These are phyloP conservation scores for Rallus limicola DNA, from an alignment of 2,113 vertebrate species.

Conservation along the genomic window DNA sequence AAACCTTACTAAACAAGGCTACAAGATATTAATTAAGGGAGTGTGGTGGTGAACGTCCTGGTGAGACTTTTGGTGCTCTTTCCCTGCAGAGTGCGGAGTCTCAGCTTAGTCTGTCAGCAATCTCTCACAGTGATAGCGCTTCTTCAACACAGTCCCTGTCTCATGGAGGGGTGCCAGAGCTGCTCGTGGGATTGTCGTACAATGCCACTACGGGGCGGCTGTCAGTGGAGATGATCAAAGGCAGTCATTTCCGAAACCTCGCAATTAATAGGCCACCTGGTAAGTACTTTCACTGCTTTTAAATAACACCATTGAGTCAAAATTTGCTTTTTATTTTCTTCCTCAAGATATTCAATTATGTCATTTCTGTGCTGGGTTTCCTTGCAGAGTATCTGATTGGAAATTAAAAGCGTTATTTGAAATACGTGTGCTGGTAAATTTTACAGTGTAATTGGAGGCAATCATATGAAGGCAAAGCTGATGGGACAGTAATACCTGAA, in stretches of 20 bases:
- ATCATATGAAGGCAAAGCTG: background rate
- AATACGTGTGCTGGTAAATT: background rate
- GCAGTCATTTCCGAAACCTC: constrained; percentile 95
- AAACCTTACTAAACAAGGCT: constrained; percentile 54
- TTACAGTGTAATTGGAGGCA: background rate
- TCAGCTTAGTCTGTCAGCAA: constrained; percentile 84
- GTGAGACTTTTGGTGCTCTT: constrained; percentile 67
- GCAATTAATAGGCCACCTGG: constrained; percentile 91
- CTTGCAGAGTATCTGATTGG: background rate
- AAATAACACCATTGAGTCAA: background rate
- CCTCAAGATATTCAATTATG: background rate
- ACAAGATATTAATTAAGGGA: background rate
- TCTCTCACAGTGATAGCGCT: constrained; percentile 88
- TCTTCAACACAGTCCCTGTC: constrained; percentile 92
- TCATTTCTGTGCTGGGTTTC: background rate
- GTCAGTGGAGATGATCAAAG: constrained; percentile 97
- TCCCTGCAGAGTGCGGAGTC: constrained; percentile 85
- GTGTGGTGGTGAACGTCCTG: constrained; percentile 33
- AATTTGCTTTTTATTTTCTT: constrained; percentile 31
- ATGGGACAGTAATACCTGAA: background rate
- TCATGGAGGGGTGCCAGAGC: constrained; percentile 92
- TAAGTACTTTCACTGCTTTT: constrained; percentile 68
- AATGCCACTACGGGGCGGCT: constrained; percentile 94
- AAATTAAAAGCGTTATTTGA: constrained; percentile 17
- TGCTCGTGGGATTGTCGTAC: constrained; percentile 92